Base-by-base conservation (phyloP, 2,113 vertebrate genomes). In the Calonectris borealis region DNA sequence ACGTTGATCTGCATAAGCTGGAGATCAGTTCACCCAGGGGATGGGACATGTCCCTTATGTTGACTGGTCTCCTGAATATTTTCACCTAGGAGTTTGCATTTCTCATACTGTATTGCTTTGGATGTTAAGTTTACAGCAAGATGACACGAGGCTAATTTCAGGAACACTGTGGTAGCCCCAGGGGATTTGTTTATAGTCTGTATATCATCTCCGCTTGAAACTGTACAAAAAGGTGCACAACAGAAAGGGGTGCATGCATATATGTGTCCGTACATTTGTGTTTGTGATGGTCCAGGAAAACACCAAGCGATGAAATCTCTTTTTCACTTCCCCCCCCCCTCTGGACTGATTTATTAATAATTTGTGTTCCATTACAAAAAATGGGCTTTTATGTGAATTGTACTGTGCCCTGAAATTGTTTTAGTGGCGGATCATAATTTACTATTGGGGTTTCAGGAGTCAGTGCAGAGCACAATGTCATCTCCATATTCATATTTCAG, bases 401-500 rank as follows among this genome's bases (percentile, higher is more conserved):
- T 94, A 64, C 92, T 79, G 82, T 93, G 95, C 93, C 89, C 93
- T 96, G 96, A 95, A 97, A 97, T 91, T 72, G 72, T 97, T 97
- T 95, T 90, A 82, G 86, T 71, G 88, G 88, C 96, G 97, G 93
- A 96, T 96, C 57, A 36, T 95, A 91, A 97, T 98, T 97, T 97
- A 96, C 90, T 96, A 60, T 49, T 72, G 96, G 93, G 94, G 94
- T 94, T 97, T 97, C 89, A 76, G 78, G 90, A 97, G 97, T 95
- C 94, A 54, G 88, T 54, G 87, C 71, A 49, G 94, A 98, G 97
- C 96, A 96, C 96, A 96, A 93, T 91, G 87, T 95, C 97, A 98
- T 97, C 97, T 98, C 97, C 98, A 98, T 98, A 98, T 98, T 98
- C 97, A 97, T 97, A 97, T 97, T 97, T 98, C 97, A 97, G 97